Percentiles rank a stretch among this genome's conserved stretches.
Evolutionary conservation across 2,888 invertebrate genomes (phyloP).

Genomic region (Ceramica pisi): DNA sequence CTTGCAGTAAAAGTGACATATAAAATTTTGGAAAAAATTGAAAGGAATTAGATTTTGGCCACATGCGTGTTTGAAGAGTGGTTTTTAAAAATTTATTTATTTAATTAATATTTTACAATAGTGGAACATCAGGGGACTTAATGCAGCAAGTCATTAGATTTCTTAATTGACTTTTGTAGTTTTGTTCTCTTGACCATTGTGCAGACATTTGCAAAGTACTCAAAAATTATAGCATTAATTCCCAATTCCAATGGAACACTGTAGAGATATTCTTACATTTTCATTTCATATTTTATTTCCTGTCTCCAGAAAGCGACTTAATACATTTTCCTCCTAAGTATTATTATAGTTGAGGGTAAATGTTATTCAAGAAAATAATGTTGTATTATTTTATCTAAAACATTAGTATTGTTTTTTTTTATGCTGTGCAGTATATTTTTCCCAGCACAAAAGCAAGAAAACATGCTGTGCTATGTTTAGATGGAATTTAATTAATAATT

Average conservation of each 20-base stretch:
- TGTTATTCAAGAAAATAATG: not conserved
- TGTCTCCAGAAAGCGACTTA: not conserved
- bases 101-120: no score
- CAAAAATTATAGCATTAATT: not conserved
- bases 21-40: no score
- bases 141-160: no score
- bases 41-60: no score
- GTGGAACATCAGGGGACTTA: no score
- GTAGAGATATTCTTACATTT: not conserved
- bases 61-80: not conserved
- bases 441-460: no score
- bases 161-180: not conserved
- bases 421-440: not conserved
- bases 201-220: not conserved
- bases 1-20: no score
- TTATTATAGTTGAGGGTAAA: not conserved
- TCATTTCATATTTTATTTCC: not conserved
- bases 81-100: no score
- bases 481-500: not conserved
- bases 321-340: conserved; percentile 4
- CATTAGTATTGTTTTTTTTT: not conserved
- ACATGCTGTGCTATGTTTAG: not conserved
- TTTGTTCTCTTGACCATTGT: not conserved
- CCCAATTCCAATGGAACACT: no score
- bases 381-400: not conserved